These are phyloP conservation scores for Watsonalla cultraria DNA, from an alignment of 2,888 invertebrate genomes.

Conservation along the genomic window DNA sequence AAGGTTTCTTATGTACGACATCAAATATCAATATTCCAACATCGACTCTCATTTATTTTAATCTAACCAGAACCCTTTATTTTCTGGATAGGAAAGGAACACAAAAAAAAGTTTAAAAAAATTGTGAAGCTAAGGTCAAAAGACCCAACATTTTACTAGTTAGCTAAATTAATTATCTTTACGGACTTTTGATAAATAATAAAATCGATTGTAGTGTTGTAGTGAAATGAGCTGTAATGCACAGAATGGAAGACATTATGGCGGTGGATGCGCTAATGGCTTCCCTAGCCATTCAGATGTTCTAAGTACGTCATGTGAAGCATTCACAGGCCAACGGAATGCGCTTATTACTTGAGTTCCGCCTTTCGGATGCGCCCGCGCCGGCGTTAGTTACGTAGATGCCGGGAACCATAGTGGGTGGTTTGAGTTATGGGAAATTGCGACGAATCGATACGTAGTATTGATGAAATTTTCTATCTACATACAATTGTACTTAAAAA, in stretches of 20 bases:
- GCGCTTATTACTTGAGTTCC: constrained; percentile 66
- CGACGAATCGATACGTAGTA: constrained; percentile 4
- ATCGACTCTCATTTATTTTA: too few species aligned
- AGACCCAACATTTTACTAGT: too few species aligned
- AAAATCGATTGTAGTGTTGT: constrained; percentile 2
- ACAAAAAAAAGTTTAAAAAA: too few species aligned
- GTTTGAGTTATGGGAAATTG: constrained; percentile 27
- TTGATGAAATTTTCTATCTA: too few species aligned
- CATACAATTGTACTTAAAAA: too few species aligned
- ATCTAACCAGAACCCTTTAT: too few species aligned
- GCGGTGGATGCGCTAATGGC: constrained; percentile 40
- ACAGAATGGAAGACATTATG: constrained; percentile 29
- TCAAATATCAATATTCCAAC: too few species aligned
- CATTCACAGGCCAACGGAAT: constrained; percentile 61
- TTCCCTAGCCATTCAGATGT: constrained; percentile 49
- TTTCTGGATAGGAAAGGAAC: too few species aligned
- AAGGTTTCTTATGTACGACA: too few species aligned
- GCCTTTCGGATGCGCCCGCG: constrained; percentile 53
- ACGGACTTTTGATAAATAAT: background rate
- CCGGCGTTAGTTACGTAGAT: constrained; percentile 34
- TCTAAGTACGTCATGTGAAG: constrained; percentile 42
- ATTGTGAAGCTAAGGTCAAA: too few species aligned
- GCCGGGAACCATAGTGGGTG: constrained; percentile 41
- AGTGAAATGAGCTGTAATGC: constrained; percentile 20
- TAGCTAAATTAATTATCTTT: background rate